Conservation (phyloP, 2,113 vertebrate genomes). For the Serinus canaria region DNA sequence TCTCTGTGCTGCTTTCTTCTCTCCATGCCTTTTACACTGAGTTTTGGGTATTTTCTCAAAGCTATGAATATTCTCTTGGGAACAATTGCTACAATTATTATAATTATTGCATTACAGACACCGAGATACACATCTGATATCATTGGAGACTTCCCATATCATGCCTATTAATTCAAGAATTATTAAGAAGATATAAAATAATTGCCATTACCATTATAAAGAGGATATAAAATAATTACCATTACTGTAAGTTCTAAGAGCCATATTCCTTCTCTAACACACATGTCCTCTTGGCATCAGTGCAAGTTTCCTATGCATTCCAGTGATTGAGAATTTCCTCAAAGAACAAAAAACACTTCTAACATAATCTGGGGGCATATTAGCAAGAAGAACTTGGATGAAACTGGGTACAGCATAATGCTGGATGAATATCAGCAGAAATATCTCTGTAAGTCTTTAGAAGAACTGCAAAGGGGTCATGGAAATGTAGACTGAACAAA, state of each 20-base stretch:
- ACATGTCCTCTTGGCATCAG: accelerated
- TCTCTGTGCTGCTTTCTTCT: not conserved
- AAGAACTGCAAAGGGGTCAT: not conserved
- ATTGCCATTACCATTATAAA: not conserved
- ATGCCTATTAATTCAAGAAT: not conserved
- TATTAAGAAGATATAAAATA: not conserved
- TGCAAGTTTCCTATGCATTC: not conserved
- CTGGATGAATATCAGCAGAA: not conserved
- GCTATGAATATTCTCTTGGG: not conserved
- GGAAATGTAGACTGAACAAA: not conserved
- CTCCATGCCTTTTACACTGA: not conserved
- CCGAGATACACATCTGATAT: not conserved
- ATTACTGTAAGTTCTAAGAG: not conserved
- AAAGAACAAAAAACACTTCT: not conserved
- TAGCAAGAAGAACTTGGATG: not conserved
- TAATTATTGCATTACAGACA: not conserved
- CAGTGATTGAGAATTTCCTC: not conserved
- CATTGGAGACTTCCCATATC: not conserved
- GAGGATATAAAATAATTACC: not conserved
- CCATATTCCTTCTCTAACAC: not conserved
- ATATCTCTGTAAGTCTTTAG: not conserved
- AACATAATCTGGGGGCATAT: not conserved
- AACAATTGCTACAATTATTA: not conserved
- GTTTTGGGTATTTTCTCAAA: not conserved
- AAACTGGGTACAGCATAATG: not conserved